A percentile compares a stretch with the other conserved stretches of the same genome.
Conservation (phyloP, 2,888 invertebrate genomes). For the Dynastes grantii region DNA sequence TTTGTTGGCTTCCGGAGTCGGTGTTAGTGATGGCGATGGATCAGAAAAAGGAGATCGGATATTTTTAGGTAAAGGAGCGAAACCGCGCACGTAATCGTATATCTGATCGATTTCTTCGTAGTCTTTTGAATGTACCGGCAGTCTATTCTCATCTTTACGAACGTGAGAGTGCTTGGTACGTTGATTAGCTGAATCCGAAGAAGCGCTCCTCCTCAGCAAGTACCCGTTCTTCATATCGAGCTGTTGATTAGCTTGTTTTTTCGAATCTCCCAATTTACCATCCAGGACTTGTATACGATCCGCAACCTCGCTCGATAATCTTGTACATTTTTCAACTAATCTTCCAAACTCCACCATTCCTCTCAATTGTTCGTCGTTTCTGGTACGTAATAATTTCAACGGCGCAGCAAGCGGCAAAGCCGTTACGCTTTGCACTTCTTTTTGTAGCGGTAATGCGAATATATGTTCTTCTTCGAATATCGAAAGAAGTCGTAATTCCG, state of each 20-base stretch:
- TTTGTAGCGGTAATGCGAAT: slow-evolving; percentile 87
- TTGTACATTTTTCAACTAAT: slow-evolving; percentile 84
- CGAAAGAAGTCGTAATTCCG: slow-evolving; percentile 87
- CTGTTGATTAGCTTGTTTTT: slow-evolving; percentile 70
- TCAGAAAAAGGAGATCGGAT: slow-evolving; percentile 78
- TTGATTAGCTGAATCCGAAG: slow-evolving; percentile 80
- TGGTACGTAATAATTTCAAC: slow-evolving; percentile 86
- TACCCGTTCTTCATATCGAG: slow-evolving; percentile 77
- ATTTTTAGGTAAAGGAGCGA: slow-evolving; percentile 91
- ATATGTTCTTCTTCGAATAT: slow-evolving; percentile 91
- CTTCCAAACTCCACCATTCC: slow-evolving; percentile 78
- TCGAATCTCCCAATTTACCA: slow-evolving; percentile 82
- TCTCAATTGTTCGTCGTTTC: slow-evolving; percentile 87
- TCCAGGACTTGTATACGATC: slow-evolving; percentile 88
- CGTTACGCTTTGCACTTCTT: slow-evolving; percentile 84
- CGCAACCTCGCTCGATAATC: slow-evolving; percentile 82
- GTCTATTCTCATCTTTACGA: slow-evolving; percentile 76
- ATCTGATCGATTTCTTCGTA: slow-evolving; percentile 98
- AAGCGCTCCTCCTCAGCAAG: slow-evolving; percentile 83
- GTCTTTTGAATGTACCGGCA: slow-evolving; percentile 79
- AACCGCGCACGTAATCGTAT: slow-evolving; percentile 95
- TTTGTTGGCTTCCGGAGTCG: slow-evolving; percentile 72
- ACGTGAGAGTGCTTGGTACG: slow-evolving; percentile 70
- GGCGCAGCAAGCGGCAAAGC: slow-evolving; percentile 90
- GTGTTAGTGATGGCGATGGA: slow-evolving; percentile 70